Base-by-base conservation (phyloP, 1,140 invertebrate species). In the Octopus sinensis region DNA sequence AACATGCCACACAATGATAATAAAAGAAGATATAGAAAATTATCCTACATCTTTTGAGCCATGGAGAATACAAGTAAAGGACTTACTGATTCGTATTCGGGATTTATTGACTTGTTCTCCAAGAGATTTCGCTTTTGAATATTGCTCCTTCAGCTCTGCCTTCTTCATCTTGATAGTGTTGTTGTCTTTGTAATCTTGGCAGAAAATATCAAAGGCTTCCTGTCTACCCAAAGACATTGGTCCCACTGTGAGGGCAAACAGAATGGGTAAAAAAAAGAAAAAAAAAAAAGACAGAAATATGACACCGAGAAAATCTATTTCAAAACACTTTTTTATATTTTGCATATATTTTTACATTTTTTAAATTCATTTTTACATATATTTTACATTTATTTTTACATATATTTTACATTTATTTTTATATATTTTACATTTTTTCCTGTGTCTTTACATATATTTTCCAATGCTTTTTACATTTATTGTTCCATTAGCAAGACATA, bases 181-280 rank as follows among this genome's bases (percentile, higher is more conserved):
- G 82, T 89, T 90, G 6, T 89, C 84, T 4, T 83, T 62, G 79
- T 91, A 91, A 83, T 91, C 90, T 54, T 89, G 82, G 68, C 88
- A 82, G 84, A 90, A 91, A 54, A 88, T 86, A 80, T 91, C 90
- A 86, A 91, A 91, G 6, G 90, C 90, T 85, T 91, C 89, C 79
- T 91, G 89, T 82, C 90, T 84, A 54, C 90, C 90, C 78, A 89
- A 62, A 5, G 90, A 91, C 88, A 91, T 88, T 76, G 90, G 85
- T 76, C 90, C 89, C 86, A 91, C 90, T 91, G 82, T 52, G 86
- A 84, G 13, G 84, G 53, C 82, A 71, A 62, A 76, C 52, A 10
- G 79, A 81, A 10, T 73, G 23, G 53, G 4, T 1, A 10, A 80
- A 77, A 79, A 7, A 43, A 43, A 43, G 30, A 43, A 43, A 43